Conservation (phyloP, 2,113 vertebrate genomes). For the Lonchura striata region DNA sequence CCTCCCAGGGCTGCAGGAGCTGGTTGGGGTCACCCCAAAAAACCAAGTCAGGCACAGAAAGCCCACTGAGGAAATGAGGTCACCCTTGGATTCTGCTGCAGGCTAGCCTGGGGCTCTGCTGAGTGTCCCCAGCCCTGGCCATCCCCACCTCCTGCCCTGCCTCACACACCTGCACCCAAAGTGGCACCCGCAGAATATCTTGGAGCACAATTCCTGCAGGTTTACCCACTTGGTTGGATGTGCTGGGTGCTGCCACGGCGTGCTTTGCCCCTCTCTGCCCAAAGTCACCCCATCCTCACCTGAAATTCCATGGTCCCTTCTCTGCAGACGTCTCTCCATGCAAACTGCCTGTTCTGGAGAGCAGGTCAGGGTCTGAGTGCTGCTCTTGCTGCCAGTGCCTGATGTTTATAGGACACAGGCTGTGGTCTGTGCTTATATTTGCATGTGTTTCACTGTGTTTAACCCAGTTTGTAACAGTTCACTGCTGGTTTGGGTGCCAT, state of each 20-base stretch:
- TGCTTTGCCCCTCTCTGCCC: background rate
- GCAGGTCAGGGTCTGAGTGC: background rate
- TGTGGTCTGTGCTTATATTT: background rate
- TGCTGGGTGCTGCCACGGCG: background rate
- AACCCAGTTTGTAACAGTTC: background rate
- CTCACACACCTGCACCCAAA: background rate
- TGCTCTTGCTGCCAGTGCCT: background rate
- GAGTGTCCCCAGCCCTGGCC: background rate
- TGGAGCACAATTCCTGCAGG: background rate
- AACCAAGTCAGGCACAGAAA: constrained; percentile 73
- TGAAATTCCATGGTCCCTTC: background rate
- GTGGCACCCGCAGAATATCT: background rate
- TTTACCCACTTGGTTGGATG: background rate
- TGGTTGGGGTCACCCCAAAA: constrained; percentile 55
- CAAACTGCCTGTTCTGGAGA: background rate
- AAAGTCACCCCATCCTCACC: background rate
- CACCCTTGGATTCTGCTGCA: constrained; percentile 4
- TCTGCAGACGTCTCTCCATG: background rate
- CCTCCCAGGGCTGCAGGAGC: background rate
- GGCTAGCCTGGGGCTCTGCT: constrained; percentile 10
- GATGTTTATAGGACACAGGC: background rate
- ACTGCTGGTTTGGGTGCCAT: background rate
- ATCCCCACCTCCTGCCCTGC: background rate
- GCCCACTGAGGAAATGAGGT: constrained; percentile 70
- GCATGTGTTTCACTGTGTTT: background rate